Percentiles rank a stretch among this genome's conserved stretches.
Conservation (phyloP, 1,140 invertebrate species). For the Pseudomyrmex dendroicus region DNA sequence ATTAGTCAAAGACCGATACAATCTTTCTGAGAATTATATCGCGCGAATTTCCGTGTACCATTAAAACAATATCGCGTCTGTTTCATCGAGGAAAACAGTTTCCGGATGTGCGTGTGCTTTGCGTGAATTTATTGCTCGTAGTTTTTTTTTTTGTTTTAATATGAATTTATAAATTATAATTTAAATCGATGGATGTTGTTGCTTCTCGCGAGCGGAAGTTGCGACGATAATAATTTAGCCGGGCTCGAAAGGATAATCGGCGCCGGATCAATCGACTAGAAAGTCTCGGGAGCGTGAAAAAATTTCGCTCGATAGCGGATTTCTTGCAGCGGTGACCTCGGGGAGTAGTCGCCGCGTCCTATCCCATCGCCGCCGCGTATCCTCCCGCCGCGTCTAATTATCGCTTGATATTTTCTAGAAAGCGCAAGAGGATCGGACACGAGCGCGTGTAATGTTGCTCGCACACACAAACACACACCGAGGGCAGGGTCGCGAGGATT, state of each 20-base stretch:
- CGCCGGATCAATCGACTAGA: constrained; percentile 63
- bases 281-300: constrained; percentile 67
- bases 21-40: not conserved
- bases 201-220: constrained; percentile 14
- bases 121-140: too few relatives aligned
- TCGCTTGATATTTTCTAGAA: constrained; percentile 60
- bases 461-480: not conserved
- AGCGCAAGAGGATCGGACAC: constrained; percentile 34
- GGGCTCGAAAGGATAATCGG: constrained; percentile 33
- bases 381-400: constrained; percentile 33
- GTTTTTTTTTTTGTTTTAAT: too few relatives aligned
- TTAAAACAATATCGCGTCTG: not conserved
- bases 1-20: constrained; percentile 2
- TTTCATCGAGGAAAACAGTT: not conserved
- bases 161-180: too few relatives aligned
- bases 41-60: not conserved
- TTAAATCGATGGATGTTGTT: not conserved
- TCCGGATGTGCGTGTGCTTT: too few relatives aligned
- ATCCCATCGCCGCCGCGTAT: constrained; percentile 16
- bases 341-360: constrained; percentile 33
- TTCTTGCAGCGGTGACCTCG: constrained; percentile 60
- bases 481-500: constrained; percentile 43
- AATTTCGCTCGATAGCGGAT: constrained; percentile 62
- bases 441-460: not conserved
- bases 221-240: constrained; percentile 55